Percentiles rank a stretch among this genome's conserved stretches.
Evolutionary conservation across 2,113 vertebrate species (phyloP).

Genomic region (Donacobius atricapilla): DNA sequence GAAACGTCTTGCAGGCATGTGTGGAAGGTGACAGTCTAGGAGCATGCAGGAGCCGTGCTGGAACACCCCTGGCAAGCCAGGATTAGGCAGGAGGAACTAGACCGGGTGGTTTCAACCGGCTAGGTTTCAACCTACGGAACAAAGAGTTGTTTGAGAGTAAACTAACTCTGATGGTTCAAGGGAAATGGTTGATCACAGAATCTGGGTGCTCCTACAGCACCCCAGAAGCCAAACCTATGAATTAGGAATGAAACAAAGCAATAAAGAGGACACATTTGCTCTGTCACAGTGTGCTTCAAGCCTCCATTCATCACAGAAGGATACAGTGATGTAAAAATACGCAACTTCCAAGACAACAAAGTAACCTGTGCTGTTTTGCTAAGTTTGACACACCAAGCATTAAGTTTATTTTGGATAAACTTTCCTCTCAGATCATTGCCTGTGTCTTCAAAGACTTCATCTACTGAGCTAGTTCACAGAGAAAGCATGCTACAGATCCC

Average conservation of each 20-base stretch:
- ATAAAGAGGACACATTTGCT: not conserved
- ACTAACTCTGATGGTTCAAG: not conserved
- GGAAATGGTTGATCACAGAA: not conserved
- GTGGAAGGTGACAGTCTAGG: not conserved
- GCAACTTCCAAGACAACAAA: not conserved
- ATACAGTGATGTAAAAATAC: not conserved
- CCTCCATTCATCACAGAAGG: not conserved
- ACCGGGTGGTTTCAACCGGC: not conserved
- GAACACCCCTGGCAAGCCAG: not conserved
- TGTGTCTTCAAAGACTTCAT: constrained; percentile 25
- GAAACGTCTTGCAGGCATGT: not conserved
- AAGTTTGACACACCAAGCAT: not conserved
- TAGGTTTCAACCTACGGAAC: not conserved
- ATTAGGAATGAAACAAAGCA: not conserved
- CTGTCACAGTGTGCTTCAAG: not conserved
- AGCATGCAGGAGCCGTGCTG: not conserved
- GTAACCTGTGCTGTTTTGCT: not conserved
- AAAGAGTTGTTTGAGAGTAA: not conserved
- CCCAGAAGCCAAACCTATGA: not conserved
- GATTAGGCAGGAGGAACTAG: not conserved
- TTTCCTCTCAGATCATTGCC: not conserved
- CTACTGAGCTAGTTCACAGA: not conserved
- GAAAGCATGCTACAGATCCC: not conserved
- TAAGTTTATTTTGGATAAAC: not conserved
- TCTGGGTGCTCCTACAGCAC: not conserved